A percentile compares a stretch with the other conserved stretches of the same genome.
These are phyloP conservation scores for Aphelenchoides besseyi DNA, from an alignment of 1,140 invertebrate genomes.

Conservation along the genomic window DNA sequence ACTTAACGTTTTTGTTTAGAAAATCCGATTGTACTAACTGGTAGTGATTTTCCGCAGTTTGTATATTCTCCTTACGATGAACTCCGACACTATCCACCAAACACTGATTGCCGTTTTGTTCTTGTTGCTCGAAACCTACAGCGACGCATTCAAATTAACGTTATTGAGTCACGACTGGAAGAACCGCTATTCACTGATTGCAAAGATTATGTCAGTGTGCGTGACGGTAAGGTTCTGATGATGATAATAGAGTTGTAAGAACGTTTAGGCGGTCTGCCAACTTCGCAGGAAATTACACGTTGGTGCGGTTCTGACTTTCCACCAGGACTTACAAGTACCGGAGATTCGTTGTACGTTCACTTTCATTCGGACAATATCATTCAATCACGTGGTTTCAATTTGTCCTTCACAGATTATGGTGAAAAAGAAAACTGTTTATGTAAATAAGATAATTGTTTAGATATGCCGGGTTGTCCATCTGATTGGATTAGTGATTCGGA, in stretches of 20 bases:
- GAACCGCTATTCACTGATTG: conserved; percentile 47
- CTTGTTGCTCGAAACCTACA: conserved; percentile 26
- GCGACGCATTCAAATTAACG: conserved; percentile 36
- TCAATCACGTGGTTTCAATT: conserved; percentile 41
- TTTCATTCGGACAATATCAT: conserved; percentile 49
- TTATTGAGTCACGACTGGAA: conserved; percentile 42
- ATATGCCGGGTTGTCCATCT: conserved; percentile 26
- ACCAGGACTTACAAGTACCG: conserved; percentile 32
- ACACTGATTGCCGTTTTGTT: conserved; percentile 44
- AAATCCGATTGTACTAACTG: conserved; percentile 38
- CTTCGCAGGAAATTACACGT: conserved; percentile 27
- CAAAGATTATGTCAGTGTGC: conserved; percentile 41
- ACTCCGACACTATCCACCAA: conserved; percentile 35
- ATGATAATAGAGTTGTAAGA: neutral
- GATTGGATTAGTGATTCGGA: conserved; percentile 35
- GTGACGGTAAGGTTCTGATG: conserved; percentile 31
- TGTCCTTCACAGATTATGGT: conserved; percentile 44
- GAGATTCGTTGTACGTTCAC: conserved; percentile 37
- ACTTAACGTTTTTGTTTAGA: conserved; percentile 9
- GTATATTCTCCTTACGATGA: conserved; percentile 49
- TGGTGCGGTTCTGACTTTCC: conserved; percentile 41
- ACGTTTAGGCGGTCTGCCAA: conserved; percentile 30
- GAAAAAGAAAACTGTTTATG: neutral
- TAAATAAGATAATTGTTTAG: conserved; percentile 8
- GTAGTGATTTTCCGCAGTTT: conserved; percentile 30